A percentile compares a stretch with the other conserved stretches of the same genome.
Conservation (phyloP, 2,888 invertebrate species). For the Sceliomorpha sp. region DNA sequence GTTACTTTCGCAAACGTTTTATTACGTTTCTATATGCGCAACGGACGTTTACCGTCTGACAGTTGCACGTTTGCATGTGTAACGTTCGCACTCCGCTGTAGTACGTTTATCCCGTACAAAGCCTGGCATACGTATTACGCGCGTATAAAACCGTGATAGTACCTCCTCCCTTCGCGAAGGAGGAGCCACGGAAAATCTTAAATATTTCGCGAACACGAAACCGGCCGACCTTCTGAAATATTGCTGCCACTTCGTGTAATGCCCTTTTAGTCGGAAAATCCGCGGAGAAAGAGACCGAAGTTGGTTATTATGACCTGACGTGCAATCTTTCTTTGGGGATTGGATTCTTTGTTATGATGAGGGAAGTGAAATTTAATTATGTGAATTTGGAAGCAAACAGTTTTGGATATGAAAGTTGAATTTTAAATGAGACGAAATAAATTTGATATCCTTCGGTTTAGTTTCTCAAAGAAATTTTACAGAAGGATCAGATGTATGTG, state of each 20-base stretch:
- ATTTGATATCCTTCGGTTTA: too few relatives aligned
- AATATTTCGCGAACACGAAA: constrained; percentile 51
- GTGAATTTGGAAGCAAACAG: too few relatives aligned
- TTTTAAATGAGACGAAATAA: too few relatives aligned
- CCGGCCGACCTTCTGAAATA: constrained; percentile 13
- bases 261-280: constrained; percentile 22
- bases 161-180: too few relatives aligned
- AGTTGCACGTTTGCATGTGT: constrained; percentile 17
- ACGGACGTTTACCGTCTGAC: constrained; percentile 30
- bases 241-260: constrained; percentile 23
- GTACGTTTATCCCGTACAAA: constrained; percentile 28
- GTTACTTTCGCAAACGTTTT: constrained; percentile 14
- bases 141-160: constrained; percentile 11
- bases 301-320: constrained; percentile 11
- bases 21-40: constrained; percentile 29
- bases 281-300: constrained; percentile 9
- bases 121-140: constrained; percentile 13
- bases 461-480: too few relatives aligned
- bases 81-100: constrained; percentile 34
- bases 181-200: constrained; percentile 42
- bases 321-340: too few relatives aligned
- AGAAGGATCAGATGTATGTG: too few relatives aligned
- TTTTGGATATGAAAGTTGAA: too few relatives aligned
- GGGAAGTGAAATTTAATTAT: too few relatives aligned
- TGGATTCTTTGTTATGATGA: too few relatives aligned